Evolutionary conservation across 2,113 vertebrate genomes (phyloP).

Genomic region (Gadus macrocephalus): DNA sequence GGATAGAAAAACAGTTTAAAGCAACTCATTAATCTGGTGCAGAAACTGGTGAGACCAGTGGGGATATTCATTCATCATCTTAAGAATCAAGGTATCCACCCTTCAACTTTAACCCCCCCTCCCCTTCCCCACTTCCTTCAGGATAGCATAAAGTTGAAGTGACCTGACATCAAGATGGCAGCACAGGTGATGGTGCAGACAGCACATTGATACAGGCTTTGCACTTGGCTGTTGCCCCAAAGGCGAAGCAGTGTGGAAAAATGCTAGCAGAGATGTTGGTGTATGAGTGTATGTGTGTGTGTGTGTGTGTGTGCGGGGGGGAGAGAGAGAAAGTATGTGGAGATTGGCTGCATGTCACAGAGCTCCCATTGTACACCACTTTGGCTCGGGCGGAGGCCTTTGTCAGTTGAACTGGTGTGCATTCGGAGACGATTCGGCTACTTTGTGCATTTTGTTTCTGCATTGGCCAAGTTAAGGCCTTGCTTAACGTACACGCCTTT

Average conservation of each 20-base stretch:
- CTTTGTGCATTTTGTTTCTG: slow-evolving; percentile 8
- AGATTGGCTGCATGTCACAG: slow-evolving; percentile 38
- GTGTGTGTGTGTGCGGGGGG: slow-evolving; percentile 1
- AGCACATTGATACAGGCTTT: slow-evolving; percentile 52
- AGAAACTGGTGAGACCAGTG: not conserved
- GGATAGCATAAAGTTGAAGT: slow-evolving; percentile 69
- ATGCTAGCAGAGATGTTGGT: slow-evolving; percentile 29
- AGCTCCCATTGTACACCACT: slow-evolving; percentile 52
- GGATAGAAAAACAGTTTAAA: not conserved
- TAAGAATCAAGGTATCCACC: slow-evolving; percentile 24
- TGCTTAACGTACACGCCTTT: slow-evolving; percentile 53
- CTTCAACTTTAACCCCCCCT: slow-evolving; percentile 53
- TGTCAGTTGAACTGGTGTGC: slow-evolving; percentile 43
- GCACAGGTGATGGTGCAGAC: slow-evolving; percentile 70
- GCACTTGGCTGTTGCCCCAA: slow-evolving; percentile 59
- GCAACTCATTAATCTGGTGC: too few relatives aligned
- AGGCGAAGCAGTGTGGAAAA: slow-evolving; percentile 33
- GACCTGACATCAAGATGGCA: slow-evolving; percentile 74
- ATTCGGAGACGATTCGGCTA: slow-evolving; percentile 45
- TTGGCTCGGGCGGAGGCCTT: slow-evolving; percentile 15
- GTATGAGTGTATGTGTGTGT: slow-evolving; percentile 13
- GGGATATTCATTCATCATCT: not conserved
- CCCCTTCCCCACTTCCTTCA: slow-evolving; percentile 6
- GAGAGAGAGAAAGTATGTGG: slow-evolving; percentile 21
- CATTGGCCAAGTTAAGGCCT: slow-evolving; percentile 6